These are phyloP conservation scores for Climacteris rufus DNA, from an alignment of 2,113 vertebrate species.

Conservation along the genomic window DNA sequence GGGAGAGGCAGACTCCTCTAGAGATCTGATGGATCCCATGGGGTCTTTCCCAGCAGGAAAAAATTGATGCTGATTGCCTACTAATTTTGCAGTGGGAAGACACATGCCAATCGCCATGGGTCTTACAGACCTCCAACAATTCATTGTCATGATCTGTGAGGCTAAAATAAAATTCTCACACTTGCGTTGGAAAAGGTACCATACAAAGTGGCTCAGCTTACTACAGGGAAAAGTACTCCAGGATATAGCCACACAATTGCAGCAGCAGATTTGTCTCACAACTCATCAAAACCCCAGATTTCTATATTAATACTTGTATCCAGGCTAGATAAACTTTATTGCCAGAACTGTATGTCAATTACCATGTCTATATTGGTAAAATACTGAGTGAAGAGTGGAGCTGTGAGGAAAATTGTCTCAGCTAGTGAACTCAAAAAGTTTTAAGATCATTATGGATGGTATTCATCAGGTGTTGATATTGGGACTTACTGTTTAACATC, in stretches of 20 bases:
- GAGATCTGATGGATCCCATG: background rate
- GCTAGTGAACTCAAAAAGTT: background rate
- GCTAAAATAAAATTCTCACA: background rate
- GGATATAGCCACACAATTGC: background rate
- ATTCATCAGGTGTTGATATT: background rate
- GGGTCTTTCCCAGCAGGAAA: background rate
- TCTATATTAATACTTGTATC: background rate
- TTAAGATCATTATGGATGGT: background rate
- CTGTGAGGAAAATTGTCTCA: background rate
- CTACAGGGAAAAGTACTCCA: background rate
- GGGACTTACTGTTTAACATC: background rate
- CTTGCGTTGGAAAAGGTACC: background rate
- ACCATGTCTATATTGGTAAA: background rate
- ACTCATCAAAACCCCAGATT: background rate
- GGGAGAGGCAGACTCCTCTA: background rate
- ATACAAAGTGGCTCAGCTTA: background rate
- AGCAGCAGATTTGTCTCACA: background rate
- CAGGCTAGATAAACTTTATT: background rate
- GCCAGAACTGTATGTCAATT: background rate
- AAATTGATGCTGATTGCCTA: background rate
- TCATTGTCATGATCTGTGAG: accelerated
- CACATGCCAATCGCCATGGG: background rate
- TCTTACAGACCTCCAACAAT: background rate
- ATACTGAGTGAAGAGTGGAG: background rate
- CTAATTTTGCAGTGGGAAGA: background rate